These are phyloP conservation scores for Philaethria dido DNA, from an alignment of 2,888 invertebrate genomes.

Conservation along the genomic window DNA sequence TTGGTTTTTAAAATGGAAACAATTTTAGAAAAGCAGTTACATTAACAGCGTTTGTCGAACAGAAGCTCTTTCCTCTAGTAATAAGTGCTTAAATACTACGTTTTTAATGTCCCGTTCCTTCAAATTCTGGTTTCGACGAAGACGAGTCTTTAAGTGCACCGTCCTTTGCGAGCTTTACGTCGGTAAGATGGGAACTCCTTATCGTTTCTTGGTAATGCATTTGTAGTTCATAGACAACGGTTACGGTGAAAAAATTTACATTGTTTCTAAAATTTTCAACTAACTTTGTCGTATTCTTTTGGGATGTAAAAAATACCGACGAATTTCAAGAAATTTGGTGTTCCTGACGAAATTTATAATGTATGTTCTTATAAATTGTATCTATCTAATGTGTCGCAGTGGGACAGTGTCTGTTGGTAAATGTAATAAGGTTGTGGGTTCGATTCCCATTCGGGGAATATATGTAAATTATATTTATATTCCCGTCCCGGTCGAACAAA, in stretches of 20 bases:
- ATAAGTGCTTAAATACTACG: slow-evolving; percentile 37
- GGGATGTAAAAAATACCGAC: slow-evolving; percentile 11
- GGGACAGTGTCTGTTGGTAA: too few relatives aligned
- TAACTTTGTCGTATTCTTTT: slow-evolving; percentile 34
- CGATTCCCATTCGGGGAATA: too few relatives aligned
- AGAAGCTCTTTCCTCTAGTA: slow-evolving; percentile 27
- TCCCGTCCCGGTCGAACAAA: too few relatives aligned
- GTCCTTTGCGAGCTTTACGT: slow-evolving; percentile 73
- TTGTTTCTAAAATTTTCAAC: slow-evolving; percentile 48
- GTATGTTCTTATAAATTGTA: too few relatives aligned
- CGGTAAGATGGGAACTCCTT: slow-evolving; percentile 70
- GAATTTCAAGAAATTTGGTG: neutral
- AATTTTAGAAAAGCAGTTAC: slow-evolving; percentile 33
- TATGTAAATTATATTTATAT: too few relatives aligned
- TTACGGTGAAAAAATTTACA: slow-evolving; percentile 50
- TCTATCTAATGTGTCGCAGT: too few relatives aligned
- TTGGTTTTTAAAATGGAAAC: slow-evolving; percentile 40
- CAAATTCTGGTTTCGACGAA: slow-evolving; percentile 46
- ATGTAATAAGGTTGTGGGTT: too few relatives aligned
- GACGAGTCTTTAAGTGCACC: slow-evolving; percentile 69
- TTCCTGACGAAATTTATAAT: neutral
- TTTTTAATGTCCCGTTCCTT: neutral
- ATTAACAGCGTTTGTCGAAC: slow-evolving; percentile 17
- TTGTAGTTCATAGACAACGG: slow-evolving; percentile 55
- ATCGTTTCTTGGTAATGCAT: slow-evolving; percentile 72